These are phyloP conservation scores for Drosophila niveifrons DNA, from an alignment of 2,888 invertebrate genomes.

Conservation along the genomic window DNA sequence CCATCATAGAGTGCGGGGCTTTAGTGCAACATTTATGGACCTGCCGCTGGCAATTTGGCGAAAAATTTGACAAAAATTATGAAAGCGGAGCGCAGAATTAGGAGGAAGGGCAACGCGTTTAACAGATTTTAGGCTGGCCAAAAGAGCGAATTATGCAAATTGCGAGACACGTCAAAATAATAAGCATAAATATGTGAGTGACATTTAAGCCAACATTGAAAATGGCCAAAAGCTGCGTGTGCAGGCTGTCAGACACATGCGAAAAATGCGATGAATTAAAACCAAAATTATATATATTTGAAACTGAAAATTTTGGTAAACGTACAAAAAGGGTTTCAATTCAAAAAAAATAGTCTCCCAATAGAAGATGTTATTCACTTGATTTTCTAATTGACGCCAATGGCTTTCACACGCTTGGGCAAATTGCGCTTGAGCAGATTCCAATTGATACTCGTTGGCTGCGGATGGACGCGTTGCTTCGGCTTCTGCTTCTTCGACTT, in stretches of 20 bases:
- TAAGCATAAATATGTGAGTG: conserved; percentile 18
- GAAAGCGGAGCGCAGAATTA: not conserved
- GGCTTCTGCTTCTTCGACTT: conserved; percentile 40
- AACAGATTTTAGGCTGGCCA: conserved; percentile 9
- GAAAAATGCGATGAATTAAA: no score
- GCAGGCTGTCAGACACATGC: not conserved
- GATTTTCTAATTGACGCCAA: conserved; percentile 32
- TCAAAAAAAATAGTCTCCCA: not conserved
- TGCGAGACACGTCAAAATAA: conserved; percentile 41
- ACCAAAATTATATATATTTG: no score
- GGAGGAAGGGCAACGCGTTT: conserved; percentile 16
- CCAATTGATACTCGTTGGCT: conserved; percentile 69
- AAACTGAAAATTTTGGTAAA: not conserved
- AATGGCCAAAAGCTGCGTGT: not conserved
- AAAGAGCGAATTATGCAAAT: conserved; percentile 56
- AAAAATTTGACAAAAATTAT: conserved; percentile 16
- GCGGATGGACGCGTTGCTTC: conserved; percentile 6
- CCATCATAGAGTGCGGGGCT: conserved; percentile 1
- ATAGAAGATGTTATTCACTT: not conserved
- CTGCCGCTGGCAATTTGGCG: conserved; percentile 2
- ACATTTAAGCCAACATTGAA: conserved; percentile 6
- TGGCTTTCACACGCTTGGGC: conserved; percentile 40
- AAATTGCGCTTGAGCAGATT: conserved; percentile 62
- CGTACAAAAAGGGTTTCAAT: not conserved
- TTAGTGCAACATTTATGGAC: conserved; percentile 9